A percentile compares a stretch with the other conserved stretches of the same genome.
Evolutionary conservation across 2,797 vertebrate genomes (phyloP).

Genomic region (Tokudaia tokunoshimensis): DNA sequence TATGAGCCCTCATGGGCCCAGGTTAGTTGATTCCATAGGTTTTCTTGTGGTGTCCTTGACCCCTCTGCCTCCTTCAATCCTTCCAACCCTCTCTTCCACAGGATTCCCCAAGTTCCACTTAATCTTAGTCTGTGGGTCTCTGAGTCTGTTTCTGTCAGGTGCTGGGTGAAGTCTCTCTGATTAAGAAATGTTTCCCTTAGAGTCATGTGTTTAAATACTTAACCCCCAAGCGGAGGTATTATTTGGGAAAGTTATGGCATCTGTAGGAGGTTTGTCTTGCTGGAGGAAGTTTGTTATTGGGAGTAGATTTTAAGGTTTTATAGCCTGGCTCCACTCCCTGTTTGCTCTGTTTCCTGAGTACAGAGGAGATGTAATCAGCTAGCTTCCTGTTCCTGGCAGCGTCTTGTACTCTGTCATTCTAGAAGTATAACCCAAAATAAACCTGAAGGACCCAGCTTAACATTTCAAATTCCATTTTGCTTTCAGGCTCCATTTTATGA

Average conservation of each 20-base stretch:
- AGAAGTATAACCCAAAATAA: not conserved
- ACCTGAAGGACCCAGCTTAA: too few species aligned
- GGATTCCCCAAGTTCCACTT: not conserved
- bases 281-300: not conserved
- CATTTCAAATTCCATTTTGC: too few species aligned
- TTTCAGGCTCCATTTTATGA: too few species aligned
- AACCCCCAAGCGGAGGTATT: not conserved
- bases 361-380: too few species aligned
- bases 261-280: not conserved
- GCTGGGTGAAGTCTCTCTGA: not conserved
- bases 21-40: not conserved
- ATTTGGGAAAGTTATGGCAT: not conserved
- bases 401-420: not conserved
- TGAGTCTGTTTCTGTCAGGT: not conserved
- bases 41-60: not conserved
- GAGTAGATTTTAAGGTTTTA: not conserved
- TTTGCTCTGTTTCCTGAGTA: not conserved
- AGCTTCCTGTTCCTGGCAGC: not conserved
- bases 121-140: not conserved
- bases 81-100: not conserved
- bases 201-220: not conserved
- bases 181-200: not conserved
- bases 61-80: not conserved
- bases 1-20: too few species aligned
- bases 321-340: not conserved